Base-by-base conservation (phyloP, 2,797 vertebrate genomes). In the Diglossa cyanea region DNA sequence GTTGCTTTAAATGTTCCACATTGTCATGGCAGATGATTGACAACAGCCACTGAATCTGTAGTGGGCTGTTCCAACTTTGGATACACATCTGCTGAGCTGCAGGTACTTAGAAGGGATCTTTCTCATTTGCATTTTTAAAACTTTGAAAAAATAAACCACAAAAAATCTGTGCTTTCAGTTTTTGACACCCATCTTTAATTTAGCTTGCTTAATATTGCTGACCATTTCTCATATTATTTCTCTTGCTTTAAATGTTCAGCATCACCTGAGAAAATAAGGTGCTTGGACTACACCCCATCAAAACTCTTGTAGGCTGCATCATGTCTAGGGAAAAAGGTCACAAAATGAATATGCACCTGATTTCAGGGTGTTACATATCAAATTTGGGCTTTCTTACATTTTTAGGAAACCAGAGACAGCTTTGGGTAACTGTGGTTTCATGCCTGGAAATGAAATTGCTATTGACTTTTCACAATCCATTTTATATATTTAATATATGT, bases 211-310 rank as follows among this genome's bases (percentile, higher is more conserved):
- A 78, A 40, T 89, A 61, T 37, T 76, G 8, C 21, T 71, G 61
- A 33, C 47, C 1, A 0, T 37, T 81, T 94, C 37, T 94, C 17
- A 5, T 62, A 17, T 62, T 77, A 53, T 65, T 86, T 83, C 72
- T 73, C 65, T 48, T 66, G 42, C 5, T 65, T 70, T 53, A 72
- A 77, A 66, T n/a, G 6, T 73, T 89, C 63, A n/a, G 13, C 8
- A 35, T 92, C 81, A 91, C 48, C 60, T 94, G 77, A 63, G 93
- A 88, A 94, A 93, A 91, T 44, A 90, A 83, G 40, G n/a, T 14
- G 3, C 20, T 85, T 95, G 63, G 74, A 79, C 26, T 74, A 14
- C 2, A 54, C 24, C 47, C 40, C 26, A 58, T 39, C 18, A 90
- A 93, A 93, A 88, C 44, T 72, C 48, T 65, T 50, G 11, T 24